A percentile compares a stretch with the other conserved stretches of the same genome.
phyloP scores from a whole-genome alignment of 2,113 vertebrate genomes.

The Ornithorhynchus anatinus region DNA sequence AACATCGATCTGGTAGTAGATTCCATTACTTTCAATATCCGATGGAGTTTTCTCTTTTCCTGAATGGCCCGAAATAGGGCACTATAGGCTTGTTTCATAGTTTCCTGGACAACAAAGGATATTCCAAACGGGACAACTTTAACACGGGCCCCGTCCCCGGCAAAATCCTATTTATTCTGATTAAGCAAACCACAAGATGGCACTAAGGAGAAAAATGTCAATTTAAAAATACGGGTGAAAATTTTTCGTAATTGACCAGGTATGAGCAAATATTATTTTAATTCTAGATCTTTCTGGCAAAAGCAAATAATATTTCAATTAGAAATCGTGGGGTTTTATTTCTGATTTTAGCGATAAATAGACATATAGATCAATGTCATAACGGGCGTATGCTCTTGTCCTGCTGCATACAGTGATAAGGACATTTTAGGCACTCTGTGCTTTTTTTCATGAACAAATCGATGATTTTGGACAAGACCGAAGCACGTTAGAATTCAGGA shows the following conservation, averaged over 20 bases:
- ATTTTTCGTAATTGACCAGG: too few species aligned
- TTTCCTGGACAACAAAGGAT: conserved; percentile 1
- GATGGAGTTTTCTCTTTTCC: conserved; percentile 53
- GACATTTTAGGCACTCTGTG: too few species aligned
- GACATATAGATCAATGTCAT: too few species aligned
- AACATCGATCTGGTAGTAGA: conserved; percentile 61
- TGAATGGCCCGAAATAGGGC: conserved; percentile 45
- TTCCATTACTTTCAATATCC: conserved; percentile 57
- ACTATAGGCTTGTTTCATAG: conserved; percentile 15
- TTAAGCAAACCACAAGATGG: conserved; percentile 76
- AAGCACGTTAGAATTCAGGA: too few species aligned
- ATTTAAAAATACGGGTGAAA: conserved; percentile 60
- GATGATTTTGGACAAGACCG: too few species aligned
- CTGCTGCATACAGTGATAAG: too few species aligned
- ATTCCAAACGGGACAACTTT: neutral
- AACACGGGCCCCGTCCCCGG: neutral
- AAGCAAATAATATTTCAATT: too few species aligned
- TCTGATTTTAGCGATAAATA: too few species aligned
- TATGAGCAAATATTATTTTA: conserved; percentile 63
- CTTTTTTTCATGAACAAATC: too few species aligned
- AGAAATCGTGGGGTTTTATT: too few species aligned
- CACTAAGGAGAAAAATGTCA: conserved; percentile 78
- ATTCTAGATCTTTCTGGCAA: too few species aligned
- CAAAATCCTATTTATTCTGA: conserved; percentile 34
- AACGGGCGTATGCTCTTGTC: too few species aligned